Evolutionary conservation across 2,888 invertebrate species (phyloP), one percentile per base, ranked within the genome.

Genomic region (Cataglyphis livida): DNA sequence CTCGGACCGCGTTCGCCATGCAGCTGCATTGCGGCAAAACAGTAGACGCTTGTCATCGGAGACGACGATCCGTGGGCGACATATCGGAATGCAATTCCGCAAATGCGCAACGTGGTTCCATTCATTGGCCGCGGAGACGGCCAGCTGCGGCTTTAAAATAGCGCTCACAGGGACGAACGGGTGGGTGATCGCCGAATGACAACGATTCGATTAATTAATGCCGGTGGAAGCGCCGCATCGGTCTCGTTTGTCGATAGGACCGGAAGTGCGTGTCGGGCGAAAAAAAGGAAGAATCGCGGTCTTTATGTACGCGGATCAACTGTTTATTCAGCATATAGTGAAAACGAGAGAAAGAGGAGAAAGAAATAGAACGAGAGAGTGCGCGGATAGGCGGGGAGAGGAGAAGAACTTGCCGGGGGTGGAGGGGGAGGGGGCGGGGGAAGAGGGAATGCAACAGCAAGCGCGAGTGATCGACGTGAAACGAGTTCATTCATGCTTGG

Each of bases 401-500:
- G 25, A 25, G 54, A 65, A 41, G 35, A 48, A 48, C 48, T 7
- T 62, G n/a, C 54, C 21, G 61, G 59, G 54, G 57, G 25, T 44
- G 59, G 64, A 57, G 65, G 61, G 59, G 54, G 57, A n/a, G 44
- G 59, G 64, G 48, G 59, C 21, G 61, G 59, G 54, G 57, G 25
- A 51, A 54, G 64, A 59, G 65, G 61, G 48, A 71, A 64, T 65
- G 66, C 83, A 87, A 88, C 84, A 87, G 82, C 86, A 74, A 87
- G 78, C 86, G 70, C 71, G 89, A 84, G 86, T 87, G 89, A 90
- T 89, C 88, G 87, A 88, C 87, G 84, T 90, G 85, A 90, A 90
- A 90, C 90, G 89, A 89, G 88, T 89, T 90, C 90, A 90, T 90
- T 90, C 90, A 90, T 90, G 75, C 87, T 82, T 71, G 82, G 76